Base-by-base conservation (phyloP, 2,888 invertebrate genomes). In the Dione juno region DNA sequence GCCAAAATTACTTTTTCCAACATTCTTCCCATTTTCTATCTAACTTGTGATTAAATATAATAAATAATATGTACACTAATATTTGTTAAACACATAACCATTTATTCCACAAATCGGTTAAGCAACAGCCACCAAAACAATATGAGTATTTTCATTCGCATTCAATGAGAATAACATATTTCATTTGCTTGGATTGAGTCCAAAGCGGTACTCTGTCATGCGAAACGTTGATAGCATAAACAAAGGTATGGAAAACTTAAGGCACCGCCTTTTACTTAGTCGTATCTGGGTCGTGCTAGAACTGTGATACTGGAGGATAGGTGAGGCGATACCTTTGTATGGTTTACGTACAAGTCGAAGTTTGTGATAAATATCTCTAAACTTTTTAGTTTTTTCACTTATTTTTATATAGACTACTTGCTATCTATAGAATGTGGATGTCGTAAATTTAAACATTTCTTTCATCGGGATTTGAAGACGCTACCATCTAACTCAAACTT, bases 91-190 rank as follows among this genome's bases (percentile, higher is more conserved):
- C 57, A 57, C 7, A 16, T 37, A 57, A 40, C 37, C 45, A 54
- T 64, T 37, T 5, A 28, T 40, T 41, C 40, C 5, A 54, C 16
- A 16, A 40, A 11, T 40, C 57, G 57, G 57, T 57, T 40, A 57
- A 37, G 16, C 57, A 37, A 53, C 41, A 68, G 35, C 53, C n/a
- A 37, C 64, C 65, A 74, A 79, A 82, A 82, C 77, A 80, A 81
- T 80, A 80, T 75, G 75, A 79, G 70, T 69, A 69, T 77, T 81
- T 79, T 75, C 73, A 73, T 79, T 75, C 70, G 71, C 79, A 81
- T 84, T 83, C 83, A 82, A 84, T 83, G 79, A 79, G 80, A 79
- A 81, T 82, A 82, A 80, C 80, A 82, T 84, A 82, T 86, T 84
- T 83, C 82, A 85, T 84, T 77, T 76, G 72, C 75, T 83, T 87